Evolutionary conservation across 37 sponge, comb jelly and placozoan species (phyloP), one percentile per base, ranked within the genome.

Genomic region (Agelas oroides): DNA sequence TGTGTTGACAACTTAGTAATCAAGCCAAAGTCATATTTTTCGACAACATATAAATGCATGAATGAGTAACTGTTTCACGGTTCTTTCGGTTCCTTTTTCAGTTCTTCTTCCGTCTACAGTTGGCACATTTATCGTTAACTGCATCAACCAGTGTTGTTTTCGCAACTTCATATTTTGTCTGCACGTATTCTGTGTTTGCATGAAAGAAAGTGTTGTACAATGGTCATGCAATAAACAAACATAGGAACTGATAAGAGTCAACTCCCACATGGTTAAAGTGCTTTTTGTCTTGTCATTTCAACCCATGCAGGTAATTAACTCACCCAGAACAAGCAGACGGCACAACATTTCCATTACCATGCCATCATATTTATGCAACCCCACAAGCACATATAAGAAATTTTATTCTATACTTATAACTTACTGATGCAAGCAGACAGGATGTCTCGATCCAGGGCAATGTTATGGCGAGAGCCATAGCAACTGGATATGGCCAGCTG

Each of bases 91-190:
- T 6, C 5, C 27, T n/a, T 62, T 5, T 13, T 13, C 5, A 21
- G 5, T 21, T 69, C 5, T 34, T 46, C 36, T 67, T 80, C 52
- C 84, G 64, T 8, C 84, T n/a, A 53, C 40, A 73, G 52, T 84
- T 84, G 2, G 76, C 84, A 84, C 84, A 84, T 41, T 84, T 84
- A 28, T 84, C 76, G 37, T 84, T 84, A 5, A 84, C 6, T 13
- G 84, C 76, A 34, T 84, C 84, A 34, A 84, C 67, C 31, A 84
- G 67, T 72, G 39, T 24, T 2, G 59, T 82, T 33, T 61, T 73
- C 13, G 75, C 28, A 11, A 68, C 70, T 31, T 18, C 3, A 74
- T 63, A 75, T 69, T 72, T 55, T 35, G 6, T 32, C 65, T 58
- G 63, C 52, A 83, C 80, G 64, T 66, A 73, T 17, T 27, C 53